phyloP scores from a whole-genome alignment of 1,140 invertebrate genomes.

The Platorchestia sp. region DNA sequence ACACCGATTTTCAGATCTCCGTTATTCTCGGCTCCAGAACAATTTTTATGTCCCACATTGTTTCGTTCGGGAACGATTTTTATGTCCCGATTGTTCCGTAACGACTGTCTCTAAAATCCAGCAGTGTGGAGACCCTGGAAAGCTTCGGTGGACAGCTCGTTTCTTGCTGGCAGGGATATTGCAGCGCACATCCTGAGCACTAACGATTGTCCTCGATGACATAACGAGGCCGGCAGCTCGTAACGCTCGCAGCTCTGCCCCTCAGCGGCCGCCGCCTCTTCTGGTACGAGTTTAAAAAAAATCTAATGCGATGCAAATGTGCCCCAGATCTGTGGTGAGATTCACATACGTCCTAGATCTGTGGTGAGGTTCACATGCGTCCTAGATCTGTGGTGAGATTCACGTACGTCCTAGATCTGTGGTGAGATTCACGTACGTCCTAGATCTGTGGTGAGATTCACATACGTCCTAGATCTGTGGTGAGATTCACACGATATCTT shows the following conservation, averaged over 20 bases:
- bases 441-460: too few relatives aligned
- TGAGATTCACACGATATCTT: not conserved
- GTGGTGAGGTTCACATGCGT: too few relatives aligned
- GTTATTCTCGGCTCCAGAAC: not conserved
- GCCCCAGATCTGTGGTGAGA: not conserved
- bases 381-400: too few relatives aligned
- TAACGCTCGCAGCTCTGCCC: not conserved
- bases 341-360: not conserved
- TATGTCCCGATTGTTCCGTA: not conserved
- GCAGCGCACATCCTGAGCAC: not conserved
- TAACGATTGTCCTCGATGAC: not conserved
- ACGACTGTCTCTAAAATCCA: not conserved
- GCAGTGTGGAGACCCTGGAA: not conserved
- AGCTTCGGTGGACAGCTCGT: not conserved
- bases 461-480: too few relatives aligned
- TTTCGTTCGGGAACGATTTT: not conserved
- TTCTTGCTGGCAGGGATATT: not conserved
- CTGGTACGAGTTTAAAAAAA: not conserved
- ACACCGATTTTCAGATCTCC: not conserved
- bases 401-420: too few relatives aligned
- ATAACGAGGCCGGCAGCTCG: not conserved
- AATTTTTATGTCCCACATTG: not conserved
- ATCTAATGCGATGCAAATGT: too few relatives aligned
- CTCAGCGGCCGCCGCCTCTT: not conserved
- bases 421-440: not conserved